Evolutionary conservation across 2,888 invertebrate species (phyloP), one percentile per base, ranked within the genome.

Genomic region (Gastracanthus pulcherrimus): DNA sequence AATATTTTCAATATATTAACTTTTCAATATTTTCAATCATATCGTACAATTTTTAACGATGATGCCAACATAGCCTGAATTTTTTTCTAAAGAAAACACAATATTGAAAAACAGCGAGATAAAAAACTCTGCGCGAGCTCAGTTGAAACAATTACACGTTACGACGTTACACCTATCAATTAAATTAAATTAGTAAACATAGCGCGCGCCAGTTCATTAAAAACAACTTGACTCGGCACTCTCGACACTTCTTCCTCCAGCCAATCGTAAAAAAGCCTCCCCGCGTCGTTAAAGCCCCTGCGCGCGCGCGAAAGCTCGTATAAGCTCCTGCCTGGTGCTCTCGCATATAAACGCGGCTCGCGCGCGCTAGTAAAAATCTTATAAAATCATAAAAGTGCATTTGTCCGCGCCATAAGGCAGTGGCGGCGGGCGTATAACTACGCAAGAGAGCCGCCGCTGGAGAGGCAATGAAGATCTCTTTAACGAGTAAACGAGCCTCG

Each of bases 301-400:
- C n/a, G n/a, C n/a, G 29, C 60, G 60, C 60, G 31, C n/a, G 41
- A 51, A 70, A 26, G 67, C 58, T 26, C 38, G 19, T 75, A 55
- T 55, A 75, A 36, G 38, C 19, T n/a, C n/a, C n/a, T n/a, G n/a
- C n/a, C n/a, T n/a, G n/a, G n/a, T n/a, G n/a, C n/a, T n/a, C n/a
- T n/a, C n/a, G n/a, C n/a, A n/a, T n/a, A n/a, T n/a, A n/a, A n/a
- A 70, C 19, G 48, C 7, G 13, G 34, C 70, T 29, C 45, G 58
- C 11, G 74, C 23, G n/a, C 72, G 58, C 64, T 13, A 58, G 34
- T 76, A 70, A 77, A 77, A 70, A 60, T 70, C 76, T 77, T 77
- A 60, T 55, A 71, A 81, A 76, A 81, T 76, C 45, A 62, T 75
- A 76, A 80, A 80, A 64, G 62, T 41, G 66, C 75, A 66, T 76